Conservation (phyloP, 37 sponge, comb jelly and placozoan species). For the Dysidea cf. avara region DNA sequence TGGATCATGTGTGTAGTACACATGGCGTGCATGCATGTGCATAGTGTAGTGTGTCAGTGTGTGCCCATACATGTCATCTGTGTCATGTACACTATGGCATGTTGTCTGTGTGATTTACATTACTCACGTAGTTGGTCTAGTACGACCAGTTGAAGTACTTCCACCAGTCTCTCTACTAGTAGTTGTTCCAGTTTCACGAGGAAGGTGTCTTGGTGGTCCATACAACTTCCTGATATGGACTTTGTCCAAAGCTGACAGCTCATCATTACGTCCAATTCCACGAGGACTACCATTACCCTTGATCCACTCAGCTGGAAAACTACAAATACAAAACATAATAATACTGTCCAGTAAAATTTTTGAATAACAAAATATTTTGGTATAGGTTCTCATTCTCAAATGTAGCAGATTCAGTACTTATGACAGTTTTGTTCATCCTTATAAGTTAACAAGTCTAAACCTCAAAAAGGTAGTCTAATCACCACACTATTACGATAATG, state of each 20-base stretch:
- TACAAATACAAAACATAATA: constrained; percentile 2
- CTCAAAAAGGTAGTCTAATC: too few species aligned
- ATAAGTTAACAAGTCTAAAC: too few species aligned
- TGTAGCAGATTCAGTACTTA: too few species aligned
- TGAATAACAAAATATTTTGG: not conserved
- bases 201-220: constrained; percentile 31
- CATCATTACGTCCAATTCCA: constrained; percentile 43
- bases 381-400: too few species aligned
- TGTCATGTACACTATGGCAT: not conserved
- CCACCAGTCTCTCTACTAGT: not conserved
- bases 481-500: too few species aligned
- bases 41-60: too few species aligned
- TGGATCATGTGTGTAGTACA: too few species aligned
- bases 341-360: not conserved
- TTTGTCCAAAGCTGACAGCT: constrained; percentile 48
- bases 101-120: not conserved
- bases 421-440: too few species aligned
- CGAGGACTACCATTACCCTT: constrained; percentile 47
- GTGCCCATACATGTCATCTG: not conserved
- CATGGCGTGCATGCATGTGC: too few species aligned
- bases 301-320: constrained; percentile 63
- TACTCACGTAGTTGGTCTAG: not conserved
- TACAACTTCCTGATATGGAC: constrained; percentile 45
- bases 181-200: too few species aligned
- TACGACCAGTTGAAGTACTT: not conserved